These are phyloP conservation scores for Odontamblyopus lacepedii DNA, from an alignment of 2,797 vertebrate genomes.

Conservation along the genomic window DNA sequence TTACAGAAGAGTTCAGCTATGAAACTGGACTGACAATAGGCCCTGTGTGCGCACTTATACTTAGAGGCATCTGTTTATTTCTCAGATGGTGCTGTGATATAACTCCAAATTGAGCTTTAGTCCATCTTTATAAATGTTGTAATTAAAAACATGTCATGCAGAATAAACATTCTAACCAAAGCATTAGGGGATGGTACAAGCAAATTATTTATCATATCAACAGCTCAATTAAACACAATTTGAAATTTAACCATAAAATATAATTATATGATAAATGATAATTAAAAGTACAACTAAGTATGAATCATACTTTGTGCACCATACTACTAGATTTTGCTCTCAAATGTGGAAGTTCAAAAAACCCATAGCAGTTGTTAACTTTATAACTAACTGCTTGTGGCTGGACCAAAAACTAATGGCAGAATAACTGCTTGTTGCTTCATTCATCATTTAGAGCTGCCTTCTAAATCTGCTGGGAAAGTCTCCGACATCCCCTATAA, in stretches of 20 bases:
- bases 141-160: not conserved
- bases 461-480: conserved; percentile 5
- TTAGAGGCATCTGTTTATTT: conserved; percentile 39
- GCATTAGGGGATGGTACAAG: not conserved
- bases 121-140: not conserved
- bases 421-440: not conserved
- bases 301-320: not conserved
- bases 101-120: not conserved
- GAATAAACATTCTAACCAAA: not conserved
- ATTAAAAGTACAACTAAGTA: not conserved
- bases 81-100: conserved; percentile 21
- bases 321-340: not conserved
- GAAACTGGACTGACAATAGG: conserved; percentile 46
- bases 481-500: conserved; percentile 20
- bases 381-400: not conserved
- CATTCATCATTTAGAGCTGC: not conserved
- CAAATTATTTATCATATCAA: not conserved
- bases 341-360: not conserved
- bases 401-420: conserved; percentile 18
- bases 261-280: not conserved
- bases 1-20: conserved; percentile 46
- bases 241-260: not conserved
- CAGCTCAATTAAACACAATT: not conserved
- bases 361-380: not conserved
- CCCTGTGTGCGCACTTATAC: conserved; percentile 15